Percentiles rank a stretch among this genome's conserved stretches.
Evolutionary conservation across 2,113 vertebrate genomes (phyloP).

Genomic region (Pangasianodon gigas): DNA sequence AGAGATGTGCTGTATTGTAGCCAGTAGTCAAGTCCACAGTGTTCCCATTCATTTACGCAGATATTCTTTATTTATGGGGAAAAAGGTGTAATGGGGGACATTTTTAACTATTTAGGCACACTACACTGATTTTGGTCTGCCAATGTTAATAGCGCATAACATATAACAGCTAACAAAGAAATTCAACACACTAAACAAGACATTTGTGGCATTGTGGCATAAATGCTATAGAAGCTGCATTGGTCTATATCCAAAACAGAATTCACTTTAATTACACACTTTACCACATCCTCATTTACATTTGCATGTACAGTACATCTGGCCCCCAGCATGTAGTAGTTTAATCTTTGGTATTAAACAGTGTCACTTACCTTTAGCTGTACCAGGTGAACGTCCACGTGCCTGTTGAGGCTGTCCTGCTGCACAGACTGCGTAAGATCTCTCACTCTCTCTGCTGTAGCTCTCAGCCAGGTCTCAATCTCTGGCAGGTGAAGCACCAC

Average conservation of each 20-base stretch:
- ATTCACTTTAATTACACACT: not conserved
- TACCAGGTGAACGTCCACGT: conserved; percentile 93
- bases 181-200: not conserved
- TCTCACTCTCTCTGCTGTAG: conserved; percentile 85
- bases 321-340: not conserved
- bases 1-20: not conserved
- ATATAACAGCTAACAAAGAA: not conserved
- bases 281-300: not conserved
- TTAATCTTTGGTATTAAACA: not conserved
- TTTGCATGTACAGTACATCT: not conserved
- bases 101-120: not conserved
- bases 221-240: not conserved
- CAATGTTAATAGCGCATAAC: not conserved
- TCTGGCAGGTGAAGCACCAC: conserved; percentile 95
- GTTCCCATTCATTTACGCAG: not conserved
- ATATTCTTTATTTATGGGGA: not conserved
- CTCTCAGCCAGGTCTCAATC: conserved; percentile 93
- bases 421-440: conserved; percentile 91
- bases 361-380: conserved; percentile 89
- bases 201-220: not conserved
- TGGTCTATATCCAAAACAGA: not conserved
- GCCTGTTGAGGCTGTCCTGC: conserved; percentile 84
- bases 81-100: not conserved
- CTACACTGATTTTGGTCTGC: not conserved
- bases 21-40: not conserved